phyloP scores from a whole-genome alignment of 2,888 invertebrate species.

The Lasioglossum leucozonium region DNA sequence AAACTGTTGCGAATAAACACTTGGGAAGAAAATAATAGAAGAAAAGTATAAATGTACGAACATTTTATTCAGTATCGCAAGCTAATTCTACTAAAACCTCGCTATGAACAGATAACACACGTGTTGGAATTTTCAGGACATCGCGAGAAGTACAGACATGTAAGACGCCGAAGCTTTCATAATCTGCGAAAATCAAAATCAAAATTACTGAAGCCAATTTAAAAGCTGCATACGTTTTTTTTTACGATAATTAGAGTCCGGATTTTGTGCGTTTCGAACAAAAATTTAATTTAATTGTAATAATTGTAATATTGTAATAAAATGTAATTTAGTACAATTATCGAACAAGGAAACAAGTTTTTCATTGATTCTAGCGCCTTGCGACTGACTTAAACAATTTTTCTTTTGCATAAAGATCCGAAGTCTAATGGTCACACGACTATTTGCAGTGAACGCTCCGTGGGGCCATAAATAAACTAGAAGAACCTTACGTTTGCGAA shows the following conservation, averaged over 20 bases:
- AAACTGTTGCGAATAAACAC: no score
- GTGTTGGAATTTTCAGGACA: constrained; percentile 30
- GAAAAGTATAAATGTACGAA: not conserved
- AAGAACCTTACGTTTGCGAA: constrained; percentile 57
- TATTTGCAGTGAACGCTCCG: not conserved
- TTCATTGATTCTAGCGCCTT: not conserved
- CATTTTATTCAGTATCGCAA: not conserved
- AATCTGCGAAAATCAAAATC: constrained; percentile 22
- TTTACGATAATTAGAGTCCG: not conserved
- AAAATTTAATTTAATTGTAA: no score
- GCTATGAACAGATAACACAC: not conserved
- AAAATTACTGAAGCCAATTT: constrained; percentile 33
- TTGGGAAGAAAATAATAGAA: not conserved
- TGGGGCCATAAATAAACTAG: not conserved
- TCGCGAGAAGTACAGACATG: constrained; percentile 59
- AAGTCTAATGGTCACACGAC: not conserved
- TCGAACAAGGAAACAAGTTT: not conserved
- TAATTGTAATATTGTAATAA: no score
- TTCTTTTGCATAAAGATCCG: not conserved
- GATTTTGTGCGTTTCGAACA: not conserved
- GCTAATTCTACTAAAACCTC: not conserved
- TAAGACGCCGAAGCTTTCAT: constrained; percentile 60
- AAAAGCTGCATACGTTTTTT: not conserved
- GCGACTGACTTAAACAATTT: not conserved
- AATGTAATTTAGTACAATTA: no score